Evolutionary conservation across 2,797 vertebrate genomes (phyloP).

Genomic region (Poeciliopsis gracilis): DNA sequence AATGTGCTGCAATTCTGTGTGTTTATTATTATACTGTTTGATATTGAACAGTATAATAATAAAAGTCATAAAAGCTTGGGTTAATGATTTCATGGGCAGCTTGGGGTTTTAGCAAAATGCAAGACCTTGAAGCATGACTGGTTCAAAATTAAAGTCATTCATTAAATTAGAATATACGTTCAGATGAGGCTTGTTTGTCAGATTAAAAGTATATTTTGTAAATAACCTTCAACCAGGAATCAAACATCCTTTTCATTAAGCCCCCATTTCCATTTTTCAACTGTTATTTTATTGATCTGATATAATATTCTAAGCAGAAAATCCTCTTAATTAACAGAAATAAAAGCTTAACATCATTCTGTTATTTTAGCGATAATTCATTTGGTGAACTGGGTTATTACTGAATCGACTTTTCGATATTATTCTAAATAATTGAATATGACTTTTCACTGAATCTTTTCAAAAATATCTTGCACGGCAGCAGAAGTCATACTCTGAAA

Average conservation of each 20-base stretch:
- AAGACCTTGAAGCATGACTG: not conserved
- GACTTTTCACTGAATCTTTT: constrained; percentile 2
- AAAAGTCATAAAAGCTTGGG: not conserved
- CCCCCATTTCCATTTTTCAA: no score
- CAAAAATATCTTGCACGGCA: constrained; percentile 17
- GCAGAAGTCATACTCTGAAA: constrained; percentile 3
- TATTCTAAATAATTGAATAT: not conserved
- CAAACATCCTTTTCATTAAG: no score
- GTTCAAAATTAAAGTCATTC: not conserved
- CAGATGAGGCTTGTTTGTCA: no score
- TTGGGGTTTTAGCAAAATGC: not conserved
- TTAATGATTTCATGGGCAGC: not conserved
- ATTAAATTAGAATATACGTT: not conserved
- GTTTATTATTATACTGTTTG: not conserved
- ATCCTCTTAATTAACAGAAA: no score
- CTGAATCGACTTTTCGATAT: not conserved
- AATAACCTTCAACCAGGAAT: no score
- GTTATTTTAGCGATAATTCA: no score
- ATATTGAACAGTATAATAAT: not conserved
- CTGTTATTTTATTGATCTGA: no score
- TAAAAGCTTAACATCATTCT: no score
- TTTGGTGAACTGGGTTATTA: no score
- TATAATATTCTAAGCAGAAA: no score
- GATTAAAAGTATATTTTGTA: no score
- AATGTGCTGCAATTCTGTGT: not conserved